phyloP scores from a whole-genome alignment of 2,113 vertebrate genomes.

The Chaetodon auriga region DNA sequence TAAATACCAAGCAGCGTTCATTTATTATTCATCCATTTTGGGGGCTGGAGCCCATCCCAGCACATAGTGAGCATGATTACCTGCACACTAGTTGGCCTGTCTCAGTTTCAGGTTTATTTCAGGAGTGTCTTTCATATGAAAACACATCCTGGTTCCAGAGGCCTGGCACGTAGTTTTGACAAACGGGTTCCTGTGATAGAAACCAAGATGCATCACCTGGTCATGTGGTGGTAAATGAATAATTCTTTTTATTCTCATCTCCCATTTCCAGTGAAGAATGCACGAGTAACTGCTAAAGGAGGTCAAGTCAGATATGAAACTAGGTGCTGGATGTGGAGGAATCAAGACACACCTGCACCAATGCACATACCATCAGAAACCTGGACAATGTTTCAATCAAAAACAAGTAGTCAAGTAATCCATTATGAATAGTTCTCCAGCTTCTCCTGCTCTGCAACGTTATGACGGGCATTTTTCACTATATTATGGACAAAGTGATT shows the following conservation, averaged over 20 bases:
- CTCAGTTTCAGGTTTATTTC: not conserved
- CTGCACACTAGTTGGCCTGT: not conserved
- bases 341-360: not conserved
- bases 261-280: not conserved
- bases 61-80: not conserved
- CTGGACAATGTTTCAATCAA: not conserved
- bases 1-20: constrained; percentile 9
- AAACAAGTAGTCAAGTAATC: not conserved
- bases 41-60: not conserved
- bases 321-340: not conserved
- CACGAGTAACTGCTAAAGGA: not conserved
- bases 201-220: no score
- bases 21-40: constrained; percentile 4
- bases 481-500: not conserved
- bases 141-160: no score
- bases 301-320: not conserved
- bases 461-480: not conserved
- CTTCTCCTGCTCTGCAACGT: not conserved
- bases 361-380: not conserved
- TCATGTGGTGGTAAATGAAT: no score
- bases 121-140: no score
- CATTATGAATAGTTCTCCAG: not conserved
- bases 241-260: not conserved
- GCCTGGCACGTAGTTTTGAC: no score
- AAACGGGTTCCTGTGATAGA: no score